Conservation (phyloP, 2,888 invertebrate species). For the Pteria penguin region DNA sequence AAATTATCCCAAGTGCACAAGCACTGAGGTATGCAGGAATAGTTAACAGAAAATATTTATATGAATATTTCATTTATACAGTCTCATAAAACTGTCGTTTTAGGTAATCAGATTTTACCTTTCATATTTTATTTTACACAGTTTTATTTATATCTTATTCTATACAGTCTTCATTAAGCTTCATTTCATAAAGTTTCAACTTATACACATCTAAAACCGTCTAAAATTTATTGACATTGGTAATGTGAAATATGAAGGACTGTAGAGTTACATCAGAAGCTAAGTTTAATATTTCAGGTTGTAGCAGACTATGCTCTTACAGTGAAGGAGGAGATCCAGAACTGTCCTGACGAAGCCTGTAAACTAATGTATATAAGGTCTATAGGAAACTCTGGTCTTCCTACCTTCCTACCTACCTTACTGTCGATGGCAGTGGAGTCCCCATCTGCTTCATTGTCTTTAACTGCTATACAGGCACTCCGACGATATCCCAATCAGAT, state of each 20-base stretch:
- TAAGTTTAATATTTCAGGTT: slow-evolving; percentile 69
- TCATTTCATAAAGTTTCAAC: no score
- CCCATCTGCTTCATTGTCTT: slow-evolving; percentile 82
- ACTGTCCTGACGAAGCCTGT: slow-evolving; percentile 84
- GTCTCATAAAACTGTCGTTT: no score
- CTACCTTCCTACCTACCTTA: slow-evolving; percentile 84
- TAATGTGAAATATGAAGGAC: no score
- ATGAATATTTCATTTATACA: no score
- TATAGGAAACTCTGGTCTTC: slow-evolving; percentile 86
- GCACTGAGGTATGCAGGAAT: slow-evolving; percentile 56
- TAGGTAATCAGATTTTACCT: no score
- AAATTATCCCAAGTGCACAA: slow-evolving; percentile 57
- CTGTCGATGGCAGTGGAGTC: slow-evolving; percentile 83
- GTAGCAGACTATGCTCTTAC: slow-evolving; percentile 75
- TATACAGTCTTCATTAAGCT: no score
- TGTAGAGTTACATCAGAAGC: no score
- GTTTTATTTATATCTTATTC: no score
- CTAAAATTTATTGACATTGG: no score
- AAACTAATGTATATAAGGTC: slow-evolving; percentile 85
- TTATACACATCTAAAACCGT: no score
- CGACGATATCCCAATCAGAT: slow-evolving; percentile 73
- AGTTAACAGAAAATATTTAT: no score
- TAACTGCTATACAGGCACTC: slow-evolving; percentile 86
- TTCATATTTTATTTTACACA: no score
- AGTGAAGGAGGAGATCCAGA: slow-evolving; percentile 80